A percentile compares a stretch with the other conserved stretches of the same genome.
phyloP scores from a whole-genome alignment of 2,888 invertebrate genomes.

The Perdita meconis region DNA sequence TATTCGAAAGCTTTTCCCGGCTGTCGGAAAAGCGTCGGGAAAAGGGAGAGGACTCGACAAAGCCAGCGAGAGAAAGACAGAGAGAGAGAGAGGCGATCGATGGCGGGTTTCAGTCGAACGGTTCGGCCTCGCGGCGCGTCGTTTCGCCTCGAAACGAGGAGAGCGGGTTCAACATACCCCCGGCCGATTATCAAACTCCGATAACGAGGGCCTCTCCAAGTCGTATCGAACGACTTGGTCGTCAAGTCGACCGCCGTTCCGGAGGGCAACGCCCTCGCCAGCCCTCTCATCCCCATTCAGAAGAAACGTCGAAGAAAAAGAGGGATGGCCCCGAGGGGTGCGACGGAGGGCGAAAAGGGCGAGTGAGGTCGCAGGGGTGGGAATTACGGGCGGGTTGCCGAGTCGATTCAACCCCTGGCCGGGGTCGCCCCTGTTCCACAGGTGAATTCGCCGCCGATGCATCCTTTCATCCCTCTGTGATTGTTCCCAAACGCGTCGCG shows the following conservation, averaged over 20 bases:
- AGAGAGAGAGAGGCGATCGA: no score
- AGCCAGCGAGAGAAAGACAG: no score
- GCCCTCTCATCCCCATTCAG: constrained; percentile 68
- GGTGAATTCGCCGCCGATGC: constrained; percentile 33
- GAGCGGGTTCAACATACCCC: constrained; percentile 16
- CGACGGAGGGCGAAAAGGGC: constrained; percentile 37
- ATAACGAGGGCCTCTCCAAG: constrained; percentile 56
- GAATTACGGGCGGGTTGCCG: constrained; percentile 29
- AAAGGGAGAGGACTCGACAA: no score
- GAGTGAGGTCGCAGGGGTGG: constrained; percentile 34
- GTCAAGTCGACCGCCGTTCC: constrained; percentile 66
- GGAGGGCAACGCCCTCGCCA: constrained; percentile 70
- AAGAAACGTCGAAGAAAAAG: constrained; percentile 66
- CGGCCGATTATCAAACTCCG: constrained; percentile 40
- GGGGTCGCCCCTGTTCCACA: constrained; percentile 31
- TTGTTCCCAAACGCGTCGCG: no score
- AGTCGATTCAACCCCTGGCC: constrained; percentile 50
- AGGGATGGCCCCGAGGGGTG: constrained; percentile 51
- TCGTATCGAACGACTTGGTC: constrained; percentile 69
- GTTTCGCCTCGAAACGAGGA: not conserved
- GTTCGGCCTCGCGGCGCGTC: constrained; percentile 1
- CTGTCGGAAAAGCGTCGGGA: no score
- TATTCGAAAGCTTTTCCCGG: no score
- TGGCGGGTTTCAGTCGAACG: not conserved
- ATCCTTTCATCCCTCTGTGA: not conserved